These are phyloP conservation scores for Pheosia tremula DNA, from an alignment of 2,888 invertebrate genomes.

Conservation along the genomic window DNA sequence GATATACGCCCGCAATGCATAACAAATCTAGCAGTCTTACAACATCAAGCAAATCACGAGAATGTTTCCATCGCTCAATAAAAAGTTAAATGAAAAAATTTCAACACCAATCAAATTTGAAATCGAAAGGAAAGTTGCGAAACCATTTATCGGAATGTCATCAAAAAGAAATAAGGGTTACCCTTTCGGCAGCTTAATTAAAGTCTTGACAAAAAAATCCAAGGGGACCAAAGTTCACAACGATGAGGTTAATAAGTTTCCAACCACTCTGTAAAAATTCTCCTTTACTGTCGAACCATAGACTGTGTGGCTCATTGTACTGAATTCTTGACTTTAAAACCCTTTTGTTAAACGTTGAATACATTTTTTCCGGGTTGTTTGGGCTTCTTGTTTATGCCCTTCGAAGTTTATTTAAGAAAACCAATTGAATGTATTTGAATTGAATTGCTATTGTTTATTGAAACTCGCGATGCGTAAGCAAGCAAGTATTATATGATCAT, in stretches of 20 bases:
- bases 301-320: conserved; percentile 27
- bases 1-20: background rate
- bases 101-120: conserved; percentile 58
- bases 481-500: background rate
- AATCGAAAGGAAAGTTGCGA: conserved; percentile 64
- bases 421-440: background rate
- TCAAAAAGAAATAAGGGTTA: conserved; percentile 78
- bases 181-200: conserved; percentile 77
- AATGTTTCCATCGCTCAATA: background rate
- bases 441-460: too few species aligned
- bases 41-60: background rate
- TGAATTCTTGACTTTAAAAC: conserved; percentile 26
- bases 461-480: too few species aligned
- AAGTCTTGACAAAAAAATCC: conserved; percentile 49
- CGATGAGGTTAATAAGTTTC: conserved; percentile 40
- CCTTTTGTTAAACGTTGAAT: conserved; percentile 24
- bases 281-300: conserved; percentile 32
- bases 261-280: conserved; percentile 31
- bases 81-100: conserved; percentile 25
- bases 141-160: conserved; percentile 80
- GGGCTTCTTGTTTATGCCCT: conserved; percentile 19
- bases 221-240: conserved; percentile 25
- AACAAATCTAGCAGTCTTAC: background rate
- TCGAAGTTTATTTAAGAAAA: background rate
- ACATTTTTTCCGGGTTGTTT: conserved; percentile 16